Percentiles rank a stretch among this genome's conserved stretches.
Evolutionary conservation across 1,140 invertebrate genomes (phyloP).

Genomic region (Himalopsyche phryganea): DNA sequence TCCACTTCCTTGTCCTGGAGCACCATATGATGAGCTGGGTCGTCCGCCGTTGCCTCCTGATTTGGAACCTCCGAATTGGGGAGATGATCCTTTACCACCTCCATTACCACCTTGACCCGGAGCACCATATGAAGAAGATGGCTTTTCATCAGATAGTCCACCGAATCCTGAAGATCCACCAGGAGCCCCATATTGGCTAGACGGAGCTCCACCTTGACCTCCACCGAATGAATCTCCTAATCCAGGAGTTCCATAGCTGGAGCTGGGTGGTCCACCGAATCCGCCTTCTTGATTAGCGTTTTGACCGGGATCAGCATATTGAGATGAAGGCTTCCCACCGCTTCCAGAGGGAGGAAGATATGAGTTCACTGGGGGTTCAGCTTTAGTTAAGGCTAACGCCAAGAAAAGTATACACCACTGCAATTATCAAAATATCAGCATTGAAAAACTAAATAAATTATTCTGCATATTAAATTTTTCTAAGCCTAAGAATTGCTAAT

Average conservation of each 20-base stretch:
- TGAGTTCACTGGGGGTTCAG: constrained; percentile 68
- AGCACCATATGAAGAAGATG: constrained; percentile 51
- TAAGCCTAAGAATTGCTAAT: no score
- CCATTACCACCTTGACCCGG: constrained; percentile 39
- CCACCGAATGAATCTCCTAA: constrained; percentile 34
- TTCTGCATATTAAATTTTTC: no score
- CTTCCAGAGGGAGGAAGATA: constrained; percentile 60
- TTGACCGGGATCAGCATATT: constrained; percentile 49
- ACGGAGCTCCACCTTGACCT: constrained; percentile 35
- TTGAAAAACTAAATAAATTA: no score
- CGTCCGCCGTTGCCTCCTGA: constrained; percentile 30
- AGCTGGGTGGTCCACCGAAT: constrained; percentile 23
- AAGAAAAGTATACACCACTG: constrained; percentile 38
- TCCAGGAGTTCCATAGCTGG: constrained; percentile 42
- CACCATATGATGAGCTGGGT: constrained; percentile 14
- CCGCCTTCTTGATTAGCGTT: constrained; percentile 36
- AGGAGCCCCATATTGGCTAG: constrained; percentile 37
- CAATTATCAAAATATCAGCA: no score
- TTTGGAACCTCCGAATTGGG: no score
- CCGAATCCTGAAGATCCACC: constrained; percentile 39
- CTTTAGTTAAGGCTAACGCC: constrained; percentile 40
- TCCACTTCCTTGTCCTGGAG: constrained; percentile 14
- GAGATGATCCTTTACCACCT: constrained; percentile 33
- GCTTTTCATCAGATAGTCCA: constrained; percentile 36
- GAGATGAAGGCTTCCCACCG: constrained; percentile 44